Base-by-base conservation (phyloP, 2,888 invertebrate genomes). In the Plemyria rubiginata region DNA sequence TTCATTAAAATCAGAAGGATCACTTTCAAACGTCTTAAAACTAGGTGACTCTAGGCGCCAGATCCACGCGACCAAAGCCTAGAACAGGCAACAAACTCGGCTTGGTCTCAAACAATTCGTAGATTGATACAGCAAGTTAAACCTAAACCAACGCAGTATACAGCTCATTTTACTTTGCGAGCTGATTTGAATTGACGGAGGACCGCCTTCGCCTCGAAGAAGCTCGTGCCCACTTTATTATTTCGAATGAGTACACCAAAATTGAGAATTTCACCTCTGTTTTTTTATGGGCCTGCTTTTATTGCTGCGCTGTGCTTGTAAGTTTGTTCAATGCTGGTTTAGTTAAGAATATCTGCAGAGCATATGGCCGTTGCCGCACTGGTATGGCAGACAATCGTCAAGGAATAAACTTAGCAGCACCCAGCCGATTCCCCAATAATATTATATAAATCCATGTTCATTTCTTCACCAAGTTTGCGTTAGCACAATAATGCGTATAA, bases 191-290 rank as follows among this genome's bases (percentile, higher is more conserved):
- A 41, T 38, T 62, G 62, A 57, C 49, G 36, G 15, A 38, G 29
- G 29, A 49, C 15, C 32, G 16, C 22, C 54, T 29, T 0, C 48
- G 16, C 51, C 40, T 63, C 58, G 51, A 54, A 60, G 28, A 54
- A 54, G 54, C 59, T 58, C 59, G 54, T 54, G 50, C 62, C 58
- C 63, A 54, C 54, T 63, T 63, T 63, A 59, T 63, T 63, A 63
- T 63, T 63, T 63, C 63, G 59, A 63, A 63, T 54, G 63, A 63
- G 58, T 59, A 54, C 63, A 63, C 63, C 51, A 54, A 63, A 63
- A 59, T 63, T 59, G 63, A 59, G 63, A 63, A 63, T 63, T 63
- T 63, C 63, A 59, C 63, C 63, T 54, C 60, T 48, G 54, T 13
- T 58, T 63, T 62, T 63, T 54, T 63, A 63, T 51, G 38, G 51